Conservation (phyloP, 1,140 invertebrate genomes). For the Phymastichus coffea region DNA sequence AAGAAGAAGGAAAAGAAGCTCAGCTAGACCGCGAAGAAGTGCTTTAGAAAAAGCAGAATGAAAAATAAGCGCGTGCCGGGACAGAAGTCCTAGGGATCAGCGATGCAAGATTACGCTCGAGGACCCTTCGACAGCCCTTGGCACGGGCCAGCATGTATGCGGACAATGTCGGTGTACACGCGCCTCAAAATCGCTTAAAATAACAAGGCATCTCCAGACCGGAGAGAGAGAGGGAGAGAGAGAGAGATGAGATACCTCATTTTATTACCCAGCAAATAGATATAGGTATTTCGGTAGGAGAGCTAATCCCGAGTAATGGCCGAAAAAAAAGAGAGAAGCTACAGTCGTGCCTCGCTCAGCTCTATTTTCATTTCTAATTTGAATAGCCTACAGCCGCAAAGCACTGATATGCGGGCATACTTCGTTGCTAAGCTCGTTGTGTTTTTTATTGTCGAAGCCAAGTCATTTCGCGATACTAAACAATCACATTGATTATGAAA, state of each 20-base stretch:
- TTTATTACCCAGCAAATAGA: slow-evolving; percentile 26
- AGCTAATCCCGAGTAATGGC: slow-evolving; percentile 17
- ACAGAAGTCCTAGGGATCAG: slow-evolving; percentile 52
- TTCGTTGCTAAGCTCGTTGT: no score
- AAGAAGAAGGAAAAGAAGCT: slow-evolving; percentile 14
- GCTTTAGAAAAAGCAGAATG: no score
- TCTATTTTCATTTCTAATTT: slow-evolving; percentile 17
- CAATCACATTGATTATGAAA: no score
- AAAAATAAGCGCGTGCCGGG: slow-evolving; percentile 47
- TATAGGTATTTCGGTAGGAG: slow-evolving; percentile 20
- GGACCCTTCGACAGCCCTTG: slow-evolving; percentile 40
- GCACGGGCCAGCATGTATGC: no score
- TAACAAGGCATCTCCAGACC: slow-evolving; percentile 28
- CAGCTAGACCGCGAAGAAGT: no score
- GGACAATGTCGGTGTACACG: slow-evolving; percentile 18
- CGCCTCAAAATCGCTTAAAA: slow-evolving; percentile 37
- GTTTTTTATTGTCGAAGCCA: no score
- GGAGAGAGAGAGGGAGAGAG: not conserved
- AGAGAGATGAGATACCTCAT: not conserved
- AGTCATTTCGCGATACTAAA: no score
- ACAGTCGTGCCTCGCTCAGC: no score
- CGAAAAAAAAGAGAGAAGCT: no score
- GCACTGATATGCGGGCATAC: no score
- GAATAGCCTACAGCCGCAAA: no score
- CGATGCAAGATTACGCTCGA: slow-evolving; percentile 47